phyloP scores from a whole-genome alignment of 2,888 invertebrate genomes.

The Volucella inanis region DNA sequence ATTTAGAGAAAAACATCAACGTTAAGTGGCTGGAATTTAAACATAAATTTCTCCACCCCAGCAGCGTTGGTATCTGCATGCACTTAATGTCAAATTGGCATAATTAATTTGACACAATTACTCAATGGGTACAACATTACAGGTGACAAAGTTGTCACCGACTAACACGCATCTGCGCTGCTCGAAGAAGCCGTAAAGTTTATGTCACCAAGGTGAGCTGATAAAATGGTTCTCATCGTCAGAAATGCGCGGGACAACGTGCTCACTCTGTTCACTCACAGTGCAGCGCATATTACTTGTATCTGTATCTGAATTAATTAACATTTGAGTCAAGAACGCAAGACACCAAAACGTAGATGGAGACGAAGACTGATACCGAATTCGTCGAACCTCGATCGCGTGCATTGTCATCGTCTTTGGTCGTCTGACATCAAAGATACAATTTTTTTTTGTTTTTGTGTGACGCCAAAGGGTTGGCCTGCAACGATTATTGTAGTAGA shows the following conservation, averaged over 20 bases:
- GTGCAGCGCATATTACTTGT: constrained; percentile 32
- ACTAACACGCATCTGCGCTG: neutral
- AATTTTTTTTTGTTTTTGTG: neutral
- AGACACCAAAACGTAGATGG: neutral
- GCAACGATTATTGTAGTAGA: constrained; percentile 31
- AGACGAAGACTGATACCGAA: constrained; percentile 11
- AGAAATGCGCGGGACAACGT: constrained; percentile 12
- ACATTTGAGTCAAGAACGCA: constrained; percentile 59
- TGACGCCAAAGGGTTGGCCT: constrained; percentile 44
- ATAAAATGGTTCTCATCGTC: constrained; percentile 17
- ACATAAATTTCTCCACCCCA: too few species aligned
- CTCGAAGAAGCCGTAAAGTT: neutral
- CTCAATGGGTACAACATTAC: constrained; percentile 1
- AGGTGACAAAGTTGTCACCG: constrained; percentile 24
- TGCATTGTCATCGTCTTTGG: constrained; percentile 40
- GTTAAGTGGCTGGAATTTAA: too few species aligned
- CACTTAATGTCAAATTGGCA: constrained; percentile 36
- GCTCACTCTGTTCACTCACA: constrained; percentile 7
- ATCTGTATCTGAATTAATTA: constrained; percentile 67
- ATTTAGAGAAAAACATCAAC: too few species aligned
- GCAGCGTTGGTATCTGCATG: constrained; percentile 5
- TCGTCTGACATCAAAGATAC: neutral
- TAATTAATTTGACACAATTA: constrained; percentile 54
- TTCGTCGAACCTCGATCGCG: constrained; percentile 49
- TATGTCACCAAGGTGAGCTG: constrained; percentile 20